A percentile compares a stretch with the other conserved stretches of the same genome.
phyloP scores from a whole-genome alignment of 2,888 invertebrate genomes.

The Athalia cordata region DNA sequence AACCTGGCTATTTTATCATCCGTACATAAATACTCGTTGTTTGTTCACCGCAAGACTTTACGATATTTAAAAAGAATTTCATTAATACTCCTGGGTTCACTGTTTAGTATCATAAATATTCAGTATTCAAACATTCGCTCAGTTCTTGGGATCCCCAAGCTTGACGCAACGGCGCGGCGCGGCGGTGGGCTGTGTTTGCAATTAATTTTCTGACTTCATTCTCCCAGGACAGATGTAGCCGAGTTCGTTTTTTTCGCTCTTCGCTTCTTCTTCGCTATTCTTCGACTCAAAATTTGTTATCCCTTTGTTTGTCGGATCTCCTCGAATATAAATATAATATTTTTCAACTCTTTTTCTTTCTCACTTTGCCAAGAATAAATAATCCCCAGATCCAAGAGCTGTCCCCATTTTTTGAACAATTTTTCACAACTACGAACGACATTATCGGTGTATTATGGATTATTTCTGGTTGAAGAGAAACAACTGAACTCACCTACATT shows the following conservation, averaged over 20 bases:
- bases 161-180: too few species aligned
- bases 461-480: too few species aligned
- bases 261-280: neutral
- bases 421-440: too few species aligned
- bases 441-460: too few species aligned
- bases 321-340: neutral
- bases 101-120: conserved; percentile 26
- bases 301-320: neutral
- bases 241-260: neutral
- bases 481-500: too few species aligned
- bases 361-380: neutral
- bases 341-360: neutral
- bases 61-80: conserved; percentile 1
- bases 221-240: neutral
- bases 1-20: conserved; percentile 9
- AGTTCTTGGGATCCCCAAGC: neutral
- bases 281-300: neutral
- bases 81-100: conserved; percentile 1
- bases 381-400: neutral
- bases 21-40: conserved; percentile 2
- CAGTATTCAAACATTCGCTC: neutral
- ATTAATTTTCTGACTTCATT: conserved; percentile 29
- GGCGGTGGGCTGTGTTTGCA: conserved; percentile 11
- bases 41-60: conserved; percentile 3
- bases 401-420: too few species aligned